Evolutionary conservation across 2,888 invertebrate genomes (phyloP).

Genomic region (Rhodophaea formosa): DNA sequence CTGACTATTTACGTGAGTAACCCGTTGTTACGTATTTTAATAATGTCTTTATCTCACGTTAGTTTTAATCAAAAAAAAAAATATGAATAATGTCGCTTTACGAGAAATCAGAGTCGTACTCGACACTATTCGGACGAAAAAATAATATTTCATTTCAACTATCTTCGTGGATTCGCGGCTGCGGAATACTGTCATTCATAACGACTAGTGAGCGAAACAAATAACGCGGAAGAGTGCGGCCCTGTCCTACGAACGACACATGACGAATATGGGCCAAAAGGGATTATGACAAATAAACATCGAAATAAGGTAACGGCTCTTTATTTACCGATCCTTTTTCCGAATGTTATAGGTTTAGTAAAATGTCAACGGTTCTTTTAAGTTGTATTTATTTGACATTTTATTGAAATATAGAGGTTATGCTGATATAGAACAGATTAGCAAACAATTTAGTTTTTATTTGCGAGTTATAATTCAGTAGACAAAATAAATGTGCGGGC

Average conservation of each 20-base stretch:
- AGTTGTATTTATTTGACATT: no score
- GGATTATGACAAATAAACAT: conserved; percentile 44
- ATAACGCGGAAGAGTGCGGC: conserved; percentile 35
- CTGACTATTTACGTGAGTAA: no score
- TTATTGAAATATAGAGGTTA: no score
- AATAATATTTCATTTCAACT: conserved; percentile 54
- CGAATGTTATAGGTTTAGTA: not conserved
- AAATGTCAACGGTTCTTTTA: not conserved
- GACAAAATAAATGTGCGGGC: no score
- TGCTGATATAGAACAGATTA: no score
- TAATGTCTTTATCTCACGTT: no score
- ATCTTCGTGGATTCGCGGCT: conserved; percentile 49
- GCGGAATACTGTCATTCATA: conserved; percentile 42
- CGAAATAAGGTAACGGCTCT: conserved; percentile 31
- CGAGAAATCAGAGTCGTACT: conserved; percentile 29
- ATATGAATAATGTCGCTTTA: no score
- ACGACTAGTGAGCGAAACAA: conserved; percentile 37
- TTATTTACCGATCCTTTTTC: conserved; percentile 19
- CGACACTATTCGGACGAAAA: conserved; percentile 41
- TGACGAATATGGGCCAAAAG: conserved; percentile 40
- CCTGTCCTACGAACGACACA: conserved; percentile 34
- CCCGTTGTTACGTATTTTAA: no score
- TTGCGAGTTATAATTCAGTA: no score
- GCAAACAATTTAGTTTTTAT: no score
- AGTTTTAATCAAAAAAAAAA: no score